Evolutionary conservation across 2,888 invertebrate species (phyloP), one percentile per base, ranked within the genome.

Genomic region (Epinotia bilunana): DNA sequence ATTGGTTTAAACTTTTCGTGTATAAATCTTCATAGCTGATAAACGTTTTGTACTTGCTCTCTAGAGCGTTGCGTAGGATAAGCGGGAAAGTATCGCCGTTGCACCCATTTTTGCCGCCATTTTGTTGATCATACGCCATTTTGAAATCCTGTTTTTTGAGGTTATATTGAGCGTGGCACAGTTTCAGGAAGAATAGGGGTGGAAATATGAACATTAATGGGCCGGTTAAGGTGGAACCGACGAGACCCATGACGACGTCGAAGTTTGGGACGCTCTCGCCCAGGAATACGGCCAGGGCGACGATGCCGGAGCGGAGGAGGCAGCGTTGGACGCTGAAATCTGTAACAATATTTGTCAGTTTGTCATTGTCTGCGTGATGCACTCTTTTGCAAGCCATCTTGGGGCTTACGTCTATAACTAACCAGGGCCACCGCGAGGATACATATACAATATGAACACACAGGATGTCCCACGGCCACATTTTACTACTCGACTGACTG

Each of bases 201-300:
- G 98, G 98, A 76, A 97, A 95, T 76, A 98, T 95, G 80, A 98
- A 98, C 82, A 98, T 96, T 13, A 98, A 90, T 0, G 98, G 97
- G 0, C 98, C 97, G 0, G 97, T 97, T 5, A 98, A 94, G 0
- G 97, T 96, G 5, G 98, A 98, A 0, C 98, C 98, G 12, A 98
- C 96, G 0, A 98, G 91, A 2, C 97, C 96, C 96, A 98, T 97
- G 13, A 98, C 96, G 23, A 98, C 93, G 82, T 98, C 98, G 85
- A 98, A 98, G 78, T 96, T 95, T 0, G 98, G 98, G 0, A 98
- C 96, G 0, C 97, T 95, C 88, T 98, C 97, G 0, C 97, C 98
- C 3, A 98, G 91, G 46, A 97, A 95, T 7, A 98, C 95, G 0
- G 97, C 96, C 3, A 96, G 79, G 0, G 95, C 93, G 13, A 97